A percentile compares a stretch with the other conserved stretches of the same genome.
These are phyloP conservation scores for Caenorhabditis tropicalis DNA, from an alignment of 1,140 invertebrate species.

Conservation along the genomic window DNA sequence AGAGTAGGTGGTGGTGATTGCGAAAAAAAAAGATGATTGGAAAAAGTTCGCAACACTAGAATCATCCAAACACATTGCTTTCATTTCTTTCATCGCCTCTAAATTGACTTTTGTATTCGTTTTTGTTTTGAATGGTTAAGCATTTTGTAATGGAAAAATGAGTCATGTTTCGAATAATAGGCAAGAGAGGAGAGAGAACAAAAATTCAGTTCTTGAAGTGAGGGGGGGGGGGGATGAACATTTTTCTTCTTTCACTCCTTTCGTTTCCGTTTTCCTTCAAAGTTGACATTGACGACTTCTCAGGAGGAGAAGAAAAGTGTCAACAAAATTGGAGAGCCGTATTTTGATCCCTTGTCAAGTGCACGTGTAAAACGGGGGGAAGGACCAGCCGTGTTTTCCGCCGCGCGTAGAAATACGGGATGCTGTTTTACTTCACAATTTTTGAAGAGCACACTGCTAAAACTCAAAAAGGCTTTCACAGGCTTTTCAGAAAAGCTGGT, in stretches of 20 bases:
- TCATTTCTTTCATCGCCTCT: not conserved
- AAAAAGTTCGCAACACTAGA: not conserved
- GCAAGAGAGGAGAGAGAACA: not conserved
- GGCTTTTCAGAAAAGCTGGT: not conserved
- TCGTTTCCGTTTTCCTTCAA: slow-evolving; percentile 29
- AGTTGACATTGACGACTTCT: slow-evolving; percentile 35
- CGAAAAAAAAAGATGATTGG: not conserved
- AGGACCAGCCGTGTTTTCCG: not conserved
- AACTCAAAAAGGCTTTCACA: not conserved
- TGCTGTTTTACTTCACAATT: slow-evolving; percentile 4
- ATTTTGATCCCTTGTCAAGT: slow-evolving; percentile 36
- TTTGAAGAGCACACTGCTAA: not conserved
- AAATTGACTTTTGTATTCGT: slow-evolving; percentile 3
- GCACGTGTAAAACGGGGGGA: not conserved
- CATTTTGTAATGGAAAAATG: not conserved
- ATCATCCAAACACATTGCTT: too few species aligned
- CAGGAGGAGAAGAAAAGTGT: slow-evolving; percentile 25
- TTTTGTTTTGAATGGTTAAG: not conserved
- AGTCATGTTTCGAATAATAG: not conserved
- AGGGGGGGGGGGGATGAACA: slow-evolving; percentile 28
- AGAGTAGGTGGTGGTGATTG: not conserved
- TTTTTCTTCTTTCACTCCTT: not conserved
- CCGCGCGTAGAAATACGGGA: not conserved
- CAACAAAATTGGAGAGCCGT: slow-evolving; percentile 43
- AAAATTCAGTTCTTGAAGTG: slow-evolving; percentile 28